Evolutionary conservation across 2,797 vertebrate genomes (phyloP), one percentile per base, ranked within the genome.

Genomic region (Acipenser transmontanus): DNA sequence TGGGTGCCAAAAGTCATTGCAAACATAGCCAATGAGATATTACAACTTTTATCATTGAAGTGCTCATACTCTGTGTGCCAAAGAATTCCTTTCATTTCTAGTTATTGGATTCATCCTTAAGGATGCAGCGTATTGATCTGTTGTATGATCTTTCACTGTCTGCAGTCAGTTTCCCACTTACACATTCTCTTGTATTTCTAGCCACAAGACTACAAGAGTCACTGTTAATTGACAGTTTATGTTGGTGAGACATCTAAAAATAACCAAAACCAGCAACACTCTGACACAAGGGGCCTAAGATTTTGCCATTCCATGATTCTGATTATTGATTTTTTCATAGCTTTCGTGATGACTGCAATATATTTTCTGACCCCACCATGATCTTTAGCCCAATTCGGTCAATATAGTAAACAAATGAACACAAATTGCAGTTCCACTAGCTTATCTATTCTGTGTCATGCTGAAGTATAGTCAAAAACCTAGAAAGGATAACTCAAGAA

Each of bases 161-260:
- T 79, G 68, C 77, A 78, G 75, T 83, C 74, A 70, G 74, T 84
- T 81, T 74, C 74, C 2, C 34, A 80, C 77, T 80, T 77, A 84
- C 81, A 66, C 77, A 81, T 78, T 81, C 70, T 69, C 61, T 62
- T 80, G 67, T 75, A 72, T 81, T 79, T 78, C 66, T 71, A 69
- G 60, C 48, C 66, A 73, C 62, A 49, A 61, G 71, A 70, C 49
- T 50, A 62, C 34, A 17, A 71, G 34, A 34, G 68, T 59, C 65
- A 63, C 20, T 67, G 64, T 49, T 52, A 70, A 63, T 50, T 59
- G 62, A 13, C 34, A 64, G 47, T 66, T 68, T 17, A 59, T 67
- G 47, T 74, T 67, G 63, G 61, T 61, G 56, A 75, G 72, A 77
- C 47, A 8, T 20, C 73, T 64, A 0, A 8, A 64, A 59, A n/a